A percentile compares a stretch with the other conserved stretches of the same genome.
phyloP scores from a whole-genome alignment of 2,888 invertebrate genomes.

The Ichneumoninae sp. region DNA sequence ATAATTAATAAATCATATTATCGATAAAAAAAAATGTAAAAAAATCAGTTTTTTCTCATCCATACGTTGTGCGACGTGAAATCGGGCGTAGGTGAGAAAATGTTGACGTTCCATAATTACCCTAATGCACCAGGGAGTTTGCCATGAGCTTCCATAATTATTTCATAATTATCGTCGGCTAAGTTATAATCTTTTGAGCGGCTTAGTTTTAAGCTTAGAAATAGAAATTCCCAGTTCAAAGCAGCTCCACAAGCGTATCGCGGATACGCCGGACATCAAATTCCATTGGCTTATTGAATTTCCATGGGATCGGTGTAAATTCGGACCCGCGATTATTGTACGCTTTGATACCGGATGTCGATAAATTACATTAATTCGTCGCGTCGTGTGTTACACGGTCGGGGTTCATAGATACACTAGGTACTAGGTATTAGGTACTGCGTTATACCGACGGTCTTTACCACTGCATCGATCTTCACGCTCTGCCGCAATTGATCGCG shows the following conservation, averaged over 20 bases:
- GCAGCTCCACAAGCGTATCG: not conserved
- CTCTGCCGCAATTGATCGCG: constrained; percentile 15
- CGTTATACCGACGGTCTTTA: not conserved
- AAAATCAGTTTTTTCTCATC: no score
- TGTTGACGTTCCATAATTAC: not conserved
- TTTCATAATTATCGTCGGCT: not conserved
- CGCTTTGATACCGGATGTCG: constrained; percentile 33
- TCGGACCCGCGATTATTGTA: constrained; percentile 25
- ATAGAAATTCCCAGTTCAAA: not conserved
- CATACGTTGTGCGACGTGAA: not conserved
- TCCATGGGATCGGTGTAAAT: constrained; percentile 3
- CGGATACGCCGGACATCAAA: not conserved
- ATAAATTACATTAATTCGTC: constrained; percentile 33
- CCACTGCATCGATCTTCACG: constrained; percentile 7
- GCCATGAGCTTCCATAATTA: not conserved
- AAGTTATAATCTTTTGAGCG: not conserved
- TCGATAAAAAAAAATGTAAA: no score
- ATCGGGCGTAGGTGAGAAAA: not conserved
- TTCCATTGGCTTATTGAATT: constrained; percentile 36
- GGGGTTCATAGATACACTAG: not conserved
- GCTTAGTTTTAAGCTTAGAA: not conserved
- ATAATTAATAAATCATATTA: no score
- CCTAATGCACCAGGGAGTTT: not conserved
- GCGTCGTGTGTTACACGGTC: constrained; percentile 1
- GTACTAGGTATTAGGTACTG: not conserved